phyloP scores from a whole-genome alignment of 2,113 vertebrate genomes.

The Anolis carolinensis region DNA sequence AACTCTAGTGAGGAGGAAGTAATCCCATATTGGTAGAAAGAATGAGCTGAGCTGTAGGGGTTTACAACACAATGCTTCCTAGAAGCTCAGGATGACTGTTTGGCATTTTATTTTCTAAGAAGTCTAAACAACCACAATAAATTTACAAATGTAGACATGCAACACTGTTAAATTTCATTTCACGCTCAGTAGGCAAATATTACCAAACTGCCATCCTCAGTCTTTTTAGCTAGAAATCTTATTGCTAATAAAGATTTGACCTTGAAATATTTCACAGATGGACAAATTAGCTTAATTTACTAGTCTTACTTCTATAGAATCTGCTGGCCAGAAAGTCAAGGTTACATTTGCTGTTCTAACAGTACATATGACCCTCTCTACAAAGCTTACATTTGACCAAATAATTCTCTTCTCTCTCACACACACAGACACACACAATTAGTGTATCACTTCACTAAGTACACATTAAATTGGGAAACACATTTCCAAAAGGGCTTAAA shows the following conservation, averaged over 20 bases:
- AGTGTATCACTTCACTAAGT: constrained; percentile 16
- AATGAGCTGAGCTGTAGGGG: constrained; percentile 39
- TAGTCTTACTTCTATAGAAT: constrained; percentile 50
- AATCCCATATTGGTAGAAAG: not conserved
- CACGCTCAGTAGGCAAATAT: constrained; percentile 79
- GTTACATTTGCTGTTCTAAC: constrained; percentile 43
- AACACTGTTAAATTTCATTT: constrained; percentile 81
- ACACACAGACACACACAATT: constrained; percentile 23
- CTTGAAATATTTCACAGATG: constrained; percentile 78
- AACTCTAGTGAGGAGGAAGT: constrained; percentile 4
- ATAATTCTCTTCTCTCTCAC: constrained; percentile 35
- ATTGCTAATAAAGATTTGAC: constrained; percentile 66
- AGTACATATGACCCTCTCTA: constrained; percentile 41
- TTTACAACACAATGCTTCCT: constrained; percentile 42
- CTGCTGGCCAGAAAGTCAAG: constrained; percentile 57
- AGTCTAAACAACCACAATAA: constrained; percentile 77
- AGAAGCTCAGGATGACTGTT: constrained; percentile 47
- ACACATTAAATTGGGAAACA: constrained; percentile 42
- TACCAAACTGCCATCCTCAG: constrained; percentile 74
- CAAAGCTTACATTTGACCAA: constrained; percentile 23
- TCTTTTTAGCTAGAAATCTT: constrained; percentile 78
- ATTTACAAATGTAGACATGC: constrained; percentile 76
- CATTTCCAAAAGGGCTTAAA: constrained; percentile 14
- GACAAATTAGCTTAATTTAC: constrained; percentile 68
- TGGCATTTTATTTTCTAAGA: constrained; percentile 71